Percentiles rank a stretch among this genome's conserved stretches.
These are phyloP conservation scores for Cotesia vestalis DNA, from an alignment of 1,140 invertebrate genomes.

Conservation along the genomic window DNA sequence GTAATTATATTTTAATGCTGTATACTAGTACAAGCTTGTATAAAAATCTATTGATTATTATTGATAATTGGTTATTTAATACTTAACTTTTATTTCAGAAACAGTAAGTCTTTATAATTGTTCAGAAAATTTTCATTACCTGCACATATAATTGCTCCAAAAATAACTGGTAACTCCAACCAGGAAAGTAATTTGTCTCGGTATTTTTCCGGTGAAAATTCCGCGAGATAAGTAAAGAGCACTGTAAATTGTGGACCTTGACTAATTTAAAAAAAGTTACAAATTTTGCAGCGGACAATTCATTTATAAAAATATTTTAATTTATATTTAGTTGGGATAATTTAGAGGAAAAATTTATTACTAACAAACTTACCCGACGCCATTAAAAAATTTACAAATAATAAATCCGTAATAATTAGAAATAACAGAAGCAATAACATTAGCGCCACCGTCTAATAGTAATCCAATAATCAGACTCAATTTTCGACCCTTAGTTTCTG, in stretches of 20 bases:
- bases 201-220: slow-evolving; percentile 58
- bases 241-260: slow-evolving; percentile 55
- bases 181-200: slow-evolving; percentile 54
- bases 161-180: slow-evolving; percentile 58
- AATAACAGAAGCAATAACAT: slow-evolving; percentile 64
- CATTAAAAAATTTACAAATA: slow-evolving; percentile 68
- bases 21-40: too few species aligned
- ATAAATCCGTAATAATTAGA: slow-evolving; percentile 68
- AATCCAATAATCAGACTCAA: slow-evolving; percentile 64
- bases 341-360: slow-evolving; percentile 11
- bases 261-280: slow-evolving; percentile 35
- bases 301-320: too few species aligned
- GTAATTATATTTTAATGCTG: too few species aligned
- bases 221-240: slow-evolving; percentile 57
- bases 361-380: slow-evolving; percentile 66
- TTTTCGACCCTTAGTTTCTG: slow-evolving; percentile 67
- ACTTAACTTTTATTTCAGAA: too few species aligned
- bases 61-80: too few species aligned
- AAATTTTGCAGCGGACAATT: too few species aligned
- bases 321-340: too few species aligned
- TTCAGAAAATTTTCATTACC: slow-evolving; percentile 40
- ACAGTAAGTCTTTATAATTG: neutral
- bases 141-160: slow-evolving; percentile 53
- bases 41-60: too few species aligned
- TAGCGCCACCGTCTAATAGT: slow-evolving; percentile 65